Base-by-base conservation (phyloP, 2,888 invertebrate genomes). In the Pasiphila rectangulata region DNA sequence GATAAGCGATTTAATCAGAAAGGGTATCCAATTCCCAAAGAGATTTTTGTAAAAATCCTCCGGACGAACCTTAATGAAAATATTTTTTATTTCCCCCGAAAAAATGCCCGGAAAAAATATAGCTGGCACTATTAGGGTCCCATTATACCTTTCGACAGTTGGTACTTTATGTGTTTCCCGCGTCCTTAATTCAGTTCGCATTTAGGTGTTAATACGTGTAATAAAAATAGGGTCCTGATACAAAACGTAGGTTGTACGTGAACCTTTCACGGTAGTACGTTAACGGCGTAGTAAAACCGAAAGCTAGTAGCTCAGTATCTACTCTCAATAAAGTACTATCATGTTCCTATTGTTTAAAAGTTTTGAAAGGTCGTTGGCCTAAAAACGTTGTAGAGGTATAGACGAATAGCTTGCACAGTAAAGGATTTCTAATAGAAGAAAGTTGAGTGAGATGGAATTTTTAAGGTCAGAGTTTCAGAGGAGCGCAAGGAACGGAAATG, bases 181-280 rank as follows among this genome's bases (percentile, higher is more conserved):
- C 40, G 51, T 50, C 46, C 52, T 52, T 58, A 58, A 56, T 50
- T 52, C 52, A 37, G 58, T 52, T 56, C 56, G 52, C 54, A 58
- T 58, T 58, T 58, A 56, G 56, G 54, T 56, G 56, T 58, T 58
- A 56, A 58, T 58, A 51, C 56, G 54, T 29, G 58, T 58, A 54
- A 58, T 58, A 58, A 58, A 56, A 54, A 58, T 52, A 51, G 58
- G 54, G 54, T 52, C 46, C 54, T 54, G 51, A 52, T 56, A 54
- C 56, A 56, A 56, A 53, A 56, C 57, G 59, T 60, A 59, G 54
- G 51, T 51, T 59, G 50, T 58, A 63, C 61, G 56, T 50, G 59
- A 58, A 57, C 61, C 63, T 63, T 59, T 64, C 58, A 63, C 48
- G 41, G 50, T 43, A 48, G 46, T 52, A 55, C 50, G 51, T 50